A percentile compares a stretch with the other conserved stretches of the same genome.
phyloP scores from a whole-genome alignment of 2,113 vertebrate species.

The Passer montanus region DNA sequence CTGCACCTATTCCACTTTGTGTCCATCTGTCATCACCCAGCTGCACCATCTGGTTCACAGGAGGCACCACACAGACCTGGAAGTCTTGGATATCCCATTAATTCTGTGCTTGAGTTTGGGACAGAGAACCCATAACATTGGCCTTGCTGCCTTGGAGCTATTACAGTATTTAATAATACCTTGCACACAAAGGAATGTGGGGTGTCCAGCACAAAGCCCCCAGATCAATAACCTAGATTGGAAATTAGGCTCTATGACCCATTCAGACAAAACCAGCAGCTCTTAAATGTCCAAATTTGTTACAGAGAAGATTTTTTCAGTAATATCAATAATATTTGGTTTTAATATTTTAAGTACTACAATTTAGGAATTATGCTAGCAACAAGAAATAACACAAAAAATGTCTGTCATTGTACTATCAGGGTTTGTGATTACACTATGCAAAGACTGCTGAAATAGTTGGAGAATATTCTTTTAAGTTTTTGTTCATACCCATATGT shows the following conservation, averaged over 20 bases:
- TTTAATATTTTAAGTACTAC: neutral
- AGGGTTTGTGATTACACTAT: neutral
- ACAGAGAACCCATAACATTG: accelerated
- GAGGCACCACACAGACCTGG: accelerated
- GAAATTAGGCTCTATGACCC: neutral
- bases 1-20: neutral
- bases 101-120: neutral
- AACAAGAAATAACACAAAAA: neutral
- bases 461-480: neutral
- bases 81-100: neutral
- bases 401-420: neutral
- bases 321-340: neutral
- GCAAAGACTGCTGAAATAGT: neutral
- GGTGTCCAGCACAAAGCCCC: neutral
- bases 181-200: neutral
- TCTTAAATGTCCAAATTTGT: neutral
- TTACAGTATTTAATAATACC: accelerated
- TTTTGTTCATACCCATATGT: neutral
- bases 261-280: neutral
- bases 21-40: neutral
- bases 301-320: neutral
- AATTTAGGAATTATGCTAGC: neutral
- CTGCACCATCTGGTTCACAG: neutral
- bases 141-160: neutral
- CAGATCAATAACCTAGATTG: neutral